Evolutionary conservation across 2,888 invertebrate species (phyloP).

Genomic region (Mythimna impura): DNA sequence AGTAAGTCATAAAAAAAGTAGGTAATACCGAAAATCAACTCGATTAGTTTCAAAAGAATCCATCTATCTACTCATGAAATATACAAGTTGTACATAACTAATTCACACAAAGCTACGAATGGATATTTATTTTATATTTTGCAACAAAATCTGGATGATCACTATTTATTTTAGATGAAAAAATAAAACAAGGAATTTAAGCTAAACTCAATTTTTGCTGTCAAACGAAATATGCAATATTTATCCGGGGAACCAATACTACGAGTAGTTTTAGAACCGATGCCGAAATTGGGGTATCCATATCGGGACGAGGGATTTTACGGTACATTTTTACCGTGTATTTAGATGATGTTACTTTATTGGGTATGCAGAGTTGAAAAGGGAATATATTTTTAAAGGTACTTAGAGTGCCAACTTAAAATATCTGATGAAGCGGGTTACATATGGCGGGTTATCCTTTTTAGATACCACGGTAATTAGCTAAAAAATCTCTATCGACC

Average conservation of each 20-base stretch:
- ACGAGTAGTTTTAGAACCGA: constrained; percentile 18
- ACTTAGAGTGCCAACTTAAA: neutral
- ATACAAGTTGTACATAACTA: neutral
- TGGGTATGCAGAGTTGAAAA: neutral
- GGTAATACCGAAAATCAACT: neutral
- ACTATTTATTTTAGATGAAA: constrained; percentile 27
- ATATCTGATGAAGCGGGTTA: no score
- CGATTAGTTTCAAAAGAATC: neutral
- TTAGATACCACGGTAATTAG: no score
- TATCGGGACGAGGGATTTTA: constrained; percentile 1
- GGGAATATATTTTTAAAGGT: neutral
- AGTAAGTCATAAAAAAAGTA: neutral
- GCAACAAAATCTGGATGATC: constrained; percentile 15
- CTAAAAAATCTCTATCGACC: no score
- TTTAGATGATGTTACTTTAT: neutral
- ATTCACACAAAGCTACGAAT: constrained; percentile 20
- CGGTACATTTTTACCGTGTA: neutral
- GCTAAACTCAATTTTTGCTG: constrained; percentile 21
- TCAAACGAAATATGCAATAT: constrained; percentile 42
- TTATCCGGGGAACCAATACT: constrained; percentile 44
- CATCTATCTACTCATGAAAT: neutral
- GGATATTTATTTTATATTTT: neutral
- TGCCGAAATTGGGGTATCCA: constrained; percentile 18
- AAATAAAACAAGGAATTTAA: constrained; percentile 33
- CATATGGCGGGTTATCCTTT: no score